Evolutionary conservation across 2,113 vertebrate genomes (phyloP), one percentile per base, ranked within the genome.

Genomic region (Panthera leo): DNA sequence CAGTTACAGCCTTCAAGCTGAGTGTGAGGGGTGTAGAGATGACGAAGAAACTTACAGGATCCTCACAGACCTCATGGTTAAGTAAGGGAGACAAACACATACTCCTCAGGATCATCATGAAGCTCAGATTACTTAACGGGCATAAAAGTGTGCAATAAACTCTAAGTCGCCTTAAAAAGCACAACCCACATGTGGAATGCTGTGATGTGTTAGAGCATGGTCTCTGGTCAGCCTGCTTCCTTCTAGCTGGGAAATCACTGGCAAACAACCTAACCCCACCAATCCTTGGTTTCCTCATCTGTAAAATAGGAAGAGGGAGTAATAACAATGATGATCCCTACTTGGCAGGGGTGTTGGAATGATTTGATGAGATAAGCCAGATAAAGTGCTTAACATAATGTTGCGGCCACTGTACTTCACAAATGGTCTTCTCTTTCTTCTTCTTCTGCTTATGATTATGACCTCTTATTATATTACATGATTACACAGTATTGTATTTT

Each of bases 121-220:
- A 83, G n/a, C n/a, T 75, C 76, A 55, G 36, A n/a, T 55, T 53
- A 73, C n/a, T 61, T n/a, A 39, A 23, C 55, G 23, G 31, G 53
- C 5, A 27, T 36, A 65, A 45, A 12, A 70, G 14, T 55, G 6
- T 53, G 87, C 63, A 34, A 55, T 34, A 90, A 95, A 85, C 71
- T 42, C 7, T 27, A 65, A 73, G 31, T 85, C 36, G 27, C 4
- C 29, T 42, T 73, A 36, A 55, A 75, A 70, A 63, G 36, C 75
- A 76, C 11, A 53, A 27, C 7, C 39, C 39, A 16, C 2, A 3
- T 18, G 11, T 53, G 79, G 75, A 61, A 14, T 31, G 53, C 7
- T 0, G 0, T 2, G 31, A n/a, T 25, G 14, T 25, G 10, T 63
- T 39, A 11, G 16, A 67, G 15, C 19, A 45, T 1, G 21, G 71